Base-by-base conservation (phyloP, 2,888 invertebrate species). In the Protodeltote pygarga region DNA sequence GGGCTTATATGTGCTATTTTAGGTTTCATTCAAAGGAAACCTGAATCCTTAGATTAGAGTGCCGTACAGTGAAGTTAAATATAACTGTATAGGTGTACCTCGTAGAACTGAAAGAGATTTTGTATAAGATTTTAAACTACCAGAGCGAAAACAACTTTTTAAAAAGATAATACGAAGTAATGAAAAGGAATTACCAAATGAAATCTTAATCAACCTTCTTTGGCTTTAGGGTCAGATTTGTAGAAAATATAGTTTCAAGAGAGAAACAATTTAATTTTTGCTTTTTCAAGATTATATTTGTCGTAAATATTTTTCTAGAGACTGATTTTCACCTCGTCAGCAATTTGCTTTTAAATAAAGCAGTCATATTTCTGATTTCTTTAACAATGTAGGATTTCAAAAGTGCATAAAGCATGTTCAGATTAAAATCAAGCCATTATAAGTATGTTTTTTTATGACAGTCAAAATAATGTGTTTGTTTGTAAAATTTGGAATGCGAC, bases 21-120 rank as follows among this genome's bases (percentile, higher is more conserved):
- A 41, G 27, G 54, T 46, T 61, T 38, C 40, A 54, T 61, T 61
- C 29, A 46, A n/a, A n/a, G n/a, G n/a, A n/a, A n/a, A 19, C 54
- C 16, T 25, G 9, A 19, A 39, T 25, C 25, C 60, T 49, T 24
- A 42, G 42, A 38, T 34, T 35, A 17, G n/a, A 39, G 38, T 37
- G 34, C 5, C 16, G 31, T 14, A 59, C 28, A 25, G 13, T 20
- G 32, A 31, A 39, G 27, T 55, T 52, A 39, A 60, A 60, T 39
- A 57, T 60, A 60, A 53, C 42, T n/a, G 10, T 35, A 51, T 52
- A 52, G 51, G 39, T 50, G 41, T 20, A 52, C 38, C 52, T 51
- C 41, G 29, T 52, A 39, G 16, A 44, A 27, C 29, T 28, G 29
- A 23, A 59, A 42, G 17, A 19, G 51, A 51, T 42, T 59, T 39